phyloP scores from a whole-genome alignment of 2,797 vertebrate species.

The Enteromius afrohamiltoni region DNA sequence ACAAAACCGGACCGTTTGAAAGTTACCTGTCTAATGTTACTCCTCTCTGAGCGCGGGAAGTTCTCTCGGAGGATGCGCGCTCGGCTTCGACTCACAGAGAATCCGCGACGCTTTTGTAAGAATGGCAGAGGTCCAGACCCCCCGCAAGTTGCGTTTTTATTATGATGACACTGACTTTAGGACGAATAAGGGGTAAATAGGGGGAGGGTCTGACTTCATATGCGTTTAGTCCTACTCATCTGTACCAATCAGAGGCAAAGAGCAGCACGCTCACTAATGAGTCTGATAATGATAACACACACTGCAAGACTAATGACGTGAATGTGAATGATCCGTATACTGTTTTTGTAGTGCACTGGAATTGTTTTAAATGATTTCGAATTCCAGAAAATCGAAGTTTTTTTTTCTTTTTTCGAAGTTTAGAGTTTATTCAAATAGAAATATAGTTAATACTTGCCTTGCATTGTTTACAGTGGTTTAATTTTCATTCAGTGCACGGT shows the following conservation, averaged over 20 bases:
- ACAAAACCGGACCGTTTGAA: slow-evolving; percentile 35
- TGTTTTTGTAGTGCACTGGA: background rate
- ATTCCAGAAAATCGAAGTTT: background rate
- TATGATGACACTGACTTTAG: slow-evolving; percentile 86
- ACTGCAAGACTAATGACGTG: slow-evolving; percentile 21
- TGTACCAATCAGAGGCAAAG: slow-evolving; percentile 59
- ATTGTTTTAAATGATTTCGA: slow-evolving; percentile 3
- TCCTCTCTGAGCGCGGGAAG: slow-evolving; percentile 37
- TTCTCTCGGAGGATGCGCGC: slow-evolving; percentile 59
- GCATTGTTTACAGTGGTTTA: background rate
- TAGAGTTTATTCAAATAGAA: background rate
- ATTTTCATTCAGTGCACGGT: background rate
- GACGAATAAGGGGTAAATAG: slow-evolving; percentile 68
- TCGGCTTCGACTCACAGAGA: slow-evolving; percentile 66
- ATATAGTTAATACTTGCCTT: background rate
- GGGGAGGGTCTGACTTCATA: slow-evolving; percentile 61
- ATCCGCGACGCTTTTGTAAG: slow-evolving; percentile 84
- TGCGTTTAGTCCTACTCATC: slow-evolving; percentile 62
- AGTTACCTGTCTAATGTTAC: slow-evolving; percentile 48
- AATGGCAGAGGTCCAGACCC: slow-evolving; percentile 79
- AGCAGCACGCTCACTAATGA: slow-evolving; percentile 41
- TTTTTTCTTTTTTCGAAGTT: background rate
- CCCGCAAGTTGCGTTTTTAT: slow-evolving; percentile 84
- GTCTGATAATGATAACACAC: slow-evolving; percentile 37
- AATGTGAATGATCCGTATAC: background rate